These are phyloP conservation scores for Aldabrachelys gigantea DNA, from an alignment of 2,113 vertebrate species.

Conservation along the genomic window DNA sequence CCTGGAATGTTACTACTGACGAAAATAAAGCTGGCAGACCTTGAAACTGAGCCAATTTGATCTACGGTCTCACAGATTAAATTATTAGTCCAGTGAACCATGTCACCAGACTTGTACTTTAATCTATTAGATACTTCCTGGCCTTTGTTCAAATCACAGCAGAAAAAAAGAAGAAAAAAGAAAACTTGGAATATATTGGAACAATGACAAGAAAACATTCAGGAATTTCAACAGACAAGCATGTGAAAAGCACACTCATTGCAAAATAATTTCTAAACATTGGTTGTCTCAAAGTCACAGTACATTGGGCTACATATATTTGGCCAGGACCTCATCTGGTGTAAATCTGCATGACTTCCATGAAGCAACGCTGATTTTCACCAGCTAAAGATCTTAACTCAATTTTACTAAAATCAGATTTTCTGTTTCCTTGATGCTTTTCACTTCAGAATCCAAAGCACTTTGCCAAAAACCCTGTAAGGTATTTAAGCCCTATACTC, in stretches of 20 bases:
- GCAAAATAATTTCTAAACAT: neutral
- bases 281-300: constrained; percentile 7
- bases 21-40: constrained; percentile 60
- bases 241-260: neutral
- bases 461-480: neutral
- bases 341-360: constrained; percentile 35
- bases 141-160: constrained; percentile 40
- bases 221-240: constrained; percentile 25
- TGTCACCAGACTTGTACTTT: constrained; percentile 50
- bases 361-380: neutral
- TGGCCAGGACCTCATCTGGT: constrained; percentile 17
- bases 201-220: constrained; percentile 25
- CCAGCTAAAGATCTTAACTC: neutral
- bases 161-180: neutral
- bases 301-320: neutral
- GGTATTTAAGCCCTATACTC: neutral
- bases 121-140: constrained; percentile 62
- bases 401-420: neutral
- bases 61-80: constrained; percentile 68
- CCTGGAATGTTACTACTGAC: constrained; percentile 25
- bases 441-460: neutral
- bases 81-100: constrained; percentile 64
- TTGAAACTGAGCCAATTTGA: constrained; percentile 72
- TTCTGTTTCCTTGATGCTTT: constrained; percentile 31
- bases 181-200: constrained; percentile 4